phyloP scores from a whole-genome alignment of 2,888 invertebrate genomes.

The Nomada ferruginata region DNA sequence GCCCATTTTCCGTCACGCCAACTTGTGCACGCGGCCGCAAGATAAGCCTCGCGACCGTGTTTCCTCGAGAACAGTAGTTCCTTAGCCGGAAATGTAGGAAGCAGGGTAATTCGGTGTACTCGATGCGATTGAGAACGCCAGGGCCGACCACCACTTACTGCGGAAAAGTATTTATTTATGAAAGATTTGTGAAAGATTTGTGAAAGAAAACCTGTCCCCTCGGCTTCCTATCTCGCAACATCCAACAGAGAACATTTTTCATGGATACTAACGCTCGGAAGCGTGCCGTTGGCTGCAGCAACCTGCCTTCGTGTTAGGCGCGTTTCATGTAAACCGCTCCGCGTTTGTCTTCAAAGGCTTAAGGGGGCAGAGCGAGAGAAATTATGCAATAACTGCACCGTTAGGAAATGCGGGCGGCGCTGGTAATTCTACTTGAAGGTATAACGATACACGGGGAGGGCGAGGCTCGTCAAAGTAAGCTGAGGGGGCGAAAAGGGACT shows the following conservation, averaged over 20 bases:
- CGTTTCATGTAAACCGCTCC: constrained; percentile 31
- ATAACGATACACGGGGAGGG: constrained; percentile 56
- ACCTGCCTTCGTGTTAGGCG: background rate
- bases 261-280: background rate
- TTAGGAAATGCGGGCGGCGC: constrained; percentile 61
- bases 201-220: too few species aligned
- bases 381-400: constrained; percentile 60
- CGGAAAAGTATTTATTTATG: background rate
- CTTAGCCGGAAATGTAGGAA: constrained; percentile 58
- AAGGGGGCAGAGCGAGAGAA: constrained; percentile 34
- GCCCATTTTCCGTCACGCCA: constrained; percentile 72
- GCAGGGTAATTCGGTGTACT: background rate
- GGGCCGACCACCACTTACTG: background rate
- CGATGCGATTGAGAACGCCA: too few species aligned
- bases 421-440: constrained; percentile 63
- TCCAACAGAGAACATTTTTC: too few species aligned
- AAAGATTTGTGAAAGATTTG: constrained; percentile 4
- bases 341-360: constrained; percentile 43
- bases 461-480: constrained; percentile 59
- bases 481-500: constrained; percentile 59
- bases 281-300: background rate
- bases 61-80: constrained; percentile 59
- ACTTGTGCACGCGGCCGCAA: constrained; percentile 49
- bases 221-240: too few species aligned
- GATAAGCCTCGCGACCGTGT: constrained; percentile 56